Evolutionary conservation across 1,140 invertebrate species (phyloP), one percentile per base, ranked within the genome.

Genomic region (Venturia canescens): DNA sequence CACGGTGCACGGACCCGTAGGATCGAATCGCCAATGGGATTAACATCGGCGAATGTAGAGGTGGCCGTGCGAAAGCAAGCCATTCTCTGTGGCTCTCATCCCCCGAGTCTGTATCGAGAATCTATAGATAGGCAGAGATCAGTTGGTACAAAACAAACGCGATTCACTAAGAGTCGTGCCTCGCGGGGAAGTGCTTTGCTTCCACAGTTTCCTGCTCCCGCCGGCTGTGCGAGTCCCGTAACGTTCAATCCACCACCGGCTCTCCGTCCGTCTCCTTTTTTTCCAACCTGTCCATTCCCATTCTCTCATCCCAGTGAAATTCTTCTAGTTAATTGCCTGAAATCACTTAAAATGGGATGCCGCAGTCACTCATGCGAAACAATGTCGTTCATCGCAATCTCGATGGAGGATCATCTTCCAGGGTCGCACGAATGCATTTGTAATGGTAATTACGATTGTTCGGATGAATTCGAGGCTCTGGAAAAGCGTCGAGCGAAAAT

Each of bases 91-190:
- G 50, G 16, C 29, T 74, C 71, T 74, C 71, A 26, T 71, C 60
- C 60, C 60, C 60, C 11, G 85, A 85, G n/a, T n/a, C 89, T 90
- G 85, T 89, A 88, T 89, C 60, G 60, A 63, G 23, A 83, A 89
- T 90, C 89, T 84, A n/a, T n/a, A 90, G 89, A 89, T 90, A 88
- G 86, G 87, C 87, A 89, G 89, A 90, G 89, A 90, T 90, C 86
- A 77, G 71, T 78, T 44, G 66, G 77, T 81, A 75, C 80, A 23
- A 63, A 79, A 74, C 67, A 63, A 63, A 79, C 84, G 71, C 48
- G 72, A 76, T 76, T 76, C 50, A 76, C 27, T 83, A 84, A 82
- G 87, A 87, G 85, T 90, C 90, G 89, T 90, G 88, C 87, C 80
- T 86, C 82, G 53, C 5, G 60, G 21, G 21, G 21, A 26, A 15